phyloP scores from a whole-genome alignment of 2,888 invertebrate genomes.

The Urechis unicinctus region DNA sequence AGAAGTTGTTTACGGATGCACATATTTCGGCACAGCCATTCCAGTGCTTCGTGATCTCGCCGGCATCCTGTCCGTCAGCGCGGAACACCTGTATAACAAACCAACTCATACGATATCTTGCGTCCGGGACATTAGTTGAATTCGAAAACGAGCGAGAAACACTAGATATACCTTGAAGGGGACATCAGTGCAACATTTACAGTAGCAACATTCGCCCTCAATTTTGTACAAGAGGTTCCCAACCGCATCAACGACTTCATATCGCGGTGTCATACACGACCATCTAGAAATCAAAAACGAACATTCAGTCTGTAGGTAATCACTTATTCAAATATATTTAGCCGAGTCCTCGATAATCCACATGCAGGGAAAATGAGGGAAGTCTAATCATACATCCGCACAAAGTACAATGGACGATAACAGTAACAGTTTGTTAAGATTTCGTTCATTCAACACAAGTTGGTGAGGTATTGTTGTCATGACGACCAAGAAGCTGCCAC shows the following conservation, averaged over 20 bases:
- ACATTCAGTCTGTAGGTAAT: too few species aligned
- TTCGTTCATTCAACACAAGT: too few species aligned
- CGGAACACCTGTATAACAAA: constrained; percentile 4
- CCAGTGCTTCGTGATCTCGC: constrained; percentile 39
- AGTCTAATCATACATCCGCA: too few species aligned
- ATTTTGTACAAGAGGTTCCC: constrained; percentile 30
- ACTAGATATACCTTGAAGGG: constrained; percentile 29
- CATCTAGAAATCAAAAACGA: constrained; percentile 25
- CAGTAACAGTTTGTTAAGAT: too few species aligned
- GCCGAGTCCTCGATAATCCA: too few species aligned
- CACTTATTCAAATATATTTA: too few species aligned
- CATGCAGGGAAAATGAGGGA: too few species aligned
- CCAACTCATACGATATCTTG: background rate
- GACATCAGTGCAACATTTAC: constrained; percentile 36
- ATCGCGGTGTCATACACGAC: constrained; percentile 35
- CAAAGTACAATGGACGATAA: too few species aligned
- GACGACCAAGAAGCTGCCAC: too few species aligned
- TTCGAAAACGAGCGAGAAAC: too few species aligned
- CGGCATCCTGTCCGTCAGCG: constrained; percentile 14
- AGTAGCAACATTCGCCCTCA: constrained; percentile 37
- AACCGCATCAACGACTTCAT: constrained; percentile 28
- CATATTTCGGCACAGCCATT: constrained; percentile 35
- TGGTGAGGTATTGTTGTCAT: too few species aligned
- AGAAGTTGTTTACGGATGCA: constrained; percentile 40
- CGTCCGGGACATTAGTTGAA: too few species aligned